Evolutionary conservation across 2,113 vertebrate genomes (phyloP), one percentile per base, ranked within the genome.

Genomic region (Anolis carolinensis): DNA sequence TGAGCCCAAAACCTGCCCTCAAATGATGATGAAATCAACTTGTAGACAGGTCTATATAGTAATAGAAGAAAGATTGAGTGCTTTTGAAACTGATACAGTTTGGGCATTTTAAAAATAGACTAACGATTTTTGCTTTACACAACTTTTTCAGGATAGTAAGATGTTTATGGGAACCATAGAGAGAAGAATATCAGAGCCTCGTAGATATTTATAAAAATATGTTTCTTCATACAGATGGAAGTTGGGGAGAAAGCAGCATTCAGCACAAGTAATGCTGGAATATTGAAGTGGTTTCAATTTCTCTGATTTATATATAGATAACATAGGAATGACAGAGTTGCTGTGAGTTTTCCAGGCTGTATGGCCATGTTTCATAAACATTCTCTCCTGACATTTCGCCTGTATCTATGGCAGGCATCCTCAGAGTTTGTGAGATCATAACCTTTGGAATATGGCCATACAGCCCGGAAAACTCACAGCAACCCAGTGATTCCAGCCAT

Each of bases 61-160:
- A 91, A 90, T 86, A 77, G 90, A 75, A 88, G 87, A 88, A 73
- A 81, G 72, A 55, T 13, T 23, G 48, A 50, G n/a, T 27, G 34
- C 36, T 75, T 48, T 75, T 36, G 70, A 72, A 39, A 44, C 8
- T 30, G 10, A 30, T 76, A 50, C 36, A 39, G 27, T n/a, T 16
- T 16, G 8, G 39, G 6, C 27, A 52, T n/a, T 77, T n/a, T 52
- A 5, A 77, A 7, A 20, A 10, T 3, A 59, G 14, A n/a, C 30
- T 34, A 59, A 30, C 4, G 30, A 78, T 55, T 59, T 5, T 8
- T 59, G 30, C n/a, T 59, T 78, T 59, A 55, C 2, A 23, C 52
- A 18, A 55, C 16, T 55, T n/a, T 44, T 4, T 39, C 74, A 76
- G 52, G 59, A 32, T 9, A 7, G 18, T 59, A 52, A 18, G 7